These are phyloP conservation scores for Agrotis ipsilon DNA, from an alignment of 2,888 invertebrate species.

Conservation along the genomic window DNA sequence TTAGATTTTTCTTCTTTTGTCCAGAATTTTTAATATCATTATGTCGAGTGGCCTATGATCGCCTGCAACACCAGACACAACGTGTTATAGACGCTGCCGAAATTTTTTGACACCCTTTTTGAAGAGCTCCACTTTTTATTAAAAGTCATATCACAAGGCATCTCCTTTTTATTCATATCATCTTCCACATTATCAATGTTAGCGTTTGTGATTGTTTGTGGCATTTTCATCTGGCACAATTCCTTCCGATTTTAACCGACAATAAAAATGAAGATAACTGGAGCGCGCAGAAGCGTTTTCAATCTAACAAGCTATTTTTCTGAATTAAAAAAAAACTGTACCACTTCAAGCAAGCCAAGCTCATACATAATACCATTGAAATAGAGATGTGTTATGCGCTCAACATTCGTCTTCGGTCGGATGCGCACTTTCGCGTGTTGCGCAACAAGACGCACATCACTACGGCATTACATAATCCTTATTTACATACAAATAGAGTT, in stretches of 20 bases:
- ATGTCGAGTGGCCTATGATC: no score
- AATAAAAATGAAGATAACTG: neutral
- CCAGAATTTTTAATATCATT: neutral
- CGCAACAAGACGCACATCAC: conserved; percentile 67
- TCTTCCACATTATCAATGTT: neutral
- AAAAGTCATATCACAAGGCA: neutral
- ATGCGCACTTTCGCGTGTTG: conserved; percentile 83
- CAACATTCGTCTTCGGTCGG: conserved; percentile 73
- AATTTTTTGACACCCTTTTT: no score
- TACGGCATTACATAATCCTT: conserved; percentile 54
- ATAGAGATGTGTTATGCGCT: conserved; percentile 71
- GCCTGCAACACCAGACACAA: no score
- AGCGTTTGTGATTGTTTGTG: neutral
- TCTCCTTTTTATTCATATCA: neutral
- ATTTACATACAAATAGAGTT: conserved; percentile 61
- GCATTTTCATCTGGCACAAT: neutral
- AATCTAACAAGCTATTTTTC: conserved; percentile 3
- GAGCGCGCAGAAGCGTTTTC: neutral
- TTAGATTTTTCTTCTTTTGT: neutral
- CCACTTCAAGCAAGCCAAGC: conserved; percentile 23
- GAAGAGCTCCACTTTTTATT: neutral
- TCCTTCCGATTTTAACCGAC: neutral
- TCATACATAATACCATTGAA: conserved; percentile 71
- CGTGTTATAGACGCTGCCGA: no score
- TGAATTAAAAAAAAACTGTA: conserved; percentile 7